These are phyloP conservation scores for Nephrotoma flavescens DNA, from an alignment of 2,888 invertebrate genomes.

Conservation along the genomic window DNA sequence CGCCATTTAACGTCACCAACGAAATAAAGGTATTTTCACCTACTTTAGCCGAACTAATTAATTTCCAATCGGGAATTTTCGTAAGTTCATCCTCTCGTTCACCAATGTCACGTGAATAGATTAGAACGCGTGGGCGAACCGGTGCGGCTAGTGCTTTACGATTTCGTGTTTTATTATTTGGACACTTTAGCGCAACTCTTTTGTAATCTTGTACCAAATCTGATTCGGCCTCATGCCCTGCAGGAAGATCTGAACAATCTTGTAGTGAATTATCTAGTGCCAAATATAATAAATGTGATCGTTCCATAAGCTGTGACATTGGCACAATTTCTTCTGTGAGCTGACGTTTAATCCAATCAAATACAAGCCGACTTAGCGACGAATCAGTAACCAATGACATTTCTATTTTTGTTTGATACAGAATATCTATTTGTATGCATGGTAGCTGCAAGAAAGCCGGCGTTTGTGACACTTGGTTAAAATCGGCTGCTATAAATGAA, in stretches of 20 bases:
- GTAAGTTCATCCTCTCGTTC: slow-evolving; percentile 20
- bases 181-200: slow-evolving; percentile 29
- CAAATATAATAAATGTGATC: slow-evolving; percentile 16
- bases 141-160: slow-evolving; percentile 38
- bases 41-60: slow-evolving; percentile 41
- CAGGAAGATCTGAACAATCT: slow-evolving; percentile 63
- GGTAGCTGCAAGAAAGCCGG: slow-evolving; percentile 33
- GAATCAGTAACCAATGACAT: slow-evolving; percentile 42
- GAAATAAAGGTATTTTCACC: slow-evolving; percentile 47
- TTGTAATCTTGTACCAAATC: slow-evolving; percentile 68
- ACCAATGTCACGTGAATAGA: slow-evolving; percentile 41
- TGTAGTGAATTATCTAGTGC: slow-evolving; percentile 60
- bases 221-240: slow-evolving; percentile 43
- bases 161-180: slow-evolving; percentile 14
- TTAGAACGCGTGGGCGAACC: slow-evolving; percentile 44
- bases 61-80: slow-evolving; percentile 42
- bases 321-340: slow-evolving; percentile 24
- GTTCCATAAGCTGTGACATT: slow-evolving; percentile 15
- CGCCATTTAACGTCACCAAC: slow-evolving; percentile 45
- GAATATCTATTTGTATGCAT: slow-evolving; percentile 54
- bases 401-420: slow-evolving; percentile 56
- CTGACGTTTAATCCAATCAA: slow-evolving; percentile 44
- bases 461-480: slow-evolving; percentile 39
- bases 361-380: slow-evolving; percentile 44
- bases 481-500: slow-evolving; percentile 52